Evolutionary conservation across 2,113 vertebrate genomes (phyloP), one percentile per base, ranked within the genome.

Genomic region (Sebastes schlegelii): DNA sequence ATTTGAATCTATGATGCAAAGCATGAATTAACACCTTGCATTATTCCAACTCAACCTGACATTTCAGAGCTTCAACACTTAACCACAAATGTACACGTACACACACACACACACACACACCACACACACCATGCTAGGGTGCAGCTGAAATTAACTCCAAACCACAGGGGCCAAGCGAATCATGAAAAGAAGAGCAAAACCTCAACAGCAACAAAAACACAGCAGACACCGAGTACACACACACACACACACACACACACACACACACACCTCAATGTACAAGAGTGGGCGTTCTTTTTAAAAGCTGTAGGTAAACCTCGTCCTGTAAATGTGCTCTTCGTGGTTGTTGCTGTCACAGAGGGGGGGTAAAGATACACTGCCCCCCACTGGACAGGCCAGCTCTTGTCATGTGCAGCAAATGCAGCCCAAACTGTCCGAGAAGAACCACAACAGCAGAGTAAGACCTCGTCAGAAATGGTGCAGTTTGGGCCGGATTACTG

Each of bases 381-480:
- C 88, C 92, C 92, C 88, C 77, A 17, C 88, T 72, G 84, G 91
- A 91, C 94, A 91, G 91, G 77, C 16, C 84, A 91, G 90, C 88
- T 80, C 71, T 67, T 86, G 92, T 96, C 94, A 96, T 80, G 94
- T 95, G 90, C 95, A 95, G 95, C 95, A 96, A 92, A 96, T 95
- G 90, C 95, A 96, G 92, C 93, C 93, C 92, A 95, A 86, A 87
- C 95, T 95, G 94, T 93, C 86, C 92, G 55, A 88, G 88, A 86
- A 92, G 89, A 91, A 93, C 90, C 92, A 94, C 83, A 95, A 88
- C 77, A 93, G 66, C 70, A 91, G 77, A 86, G 79, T 82, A 60
- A 92, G 78, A 84, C 21, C 79, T 60, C 52, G 70, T 87, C 78
- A 89, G 62, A 85, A 71, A 74, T 21, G 73, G 58, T 43, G 21